Percentiles rank a stretch among this genome's conserved stretches.
phyloP scores from a whole-genome alignment of 2,113 vertebrate species.

The Leucoraja erinaceus region DNA sequence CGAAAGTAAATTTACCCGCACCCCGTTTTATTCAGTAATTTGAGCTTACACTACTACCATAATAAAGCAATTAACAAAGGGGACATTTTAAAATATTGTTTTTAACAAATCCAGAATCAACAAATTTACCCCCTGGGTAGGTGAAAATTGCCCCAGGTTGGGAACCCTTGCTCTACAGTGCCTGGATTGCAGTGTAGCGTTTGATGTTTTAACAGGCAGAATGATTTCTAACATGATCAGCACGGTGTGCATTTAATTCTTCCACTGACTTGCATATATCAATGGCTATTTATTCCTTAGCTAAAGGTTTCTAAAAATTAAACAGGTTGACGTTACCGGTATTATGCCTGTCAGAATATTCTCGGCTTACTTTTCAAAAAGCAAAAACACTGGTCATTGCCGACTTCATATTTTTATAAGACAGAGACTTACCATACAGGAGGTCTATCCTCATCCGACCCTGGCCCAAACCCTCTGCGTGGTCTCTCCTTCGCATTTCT shows the following conservation, averaged over 20 bases:
- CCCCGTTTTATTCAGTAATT: no score
- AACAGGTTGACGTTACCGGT: not conserved
- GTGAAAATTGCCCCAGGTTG: no score
- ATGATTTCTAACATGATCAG: not conserved
- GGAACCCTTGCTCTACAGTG: not conserved
- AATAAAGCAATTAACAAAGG: no score
- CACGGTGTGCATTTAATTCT: not conserved
- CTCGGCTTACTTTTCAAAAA: not conserved
- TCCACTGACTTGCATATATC: not conserved
- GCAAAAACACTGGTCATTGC: not conserved
- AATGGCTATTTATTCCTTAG: not conserved
- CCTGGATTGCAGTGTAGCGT: not conserved
- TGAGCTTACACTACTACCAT: no score
- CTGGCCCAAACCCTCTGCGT: constrained; percentile 63
- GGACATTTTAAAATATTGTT: no score
- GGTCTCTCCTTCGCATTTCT: constrained; percentile 78
- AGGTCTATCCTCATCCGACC: constrained; percentile 78
- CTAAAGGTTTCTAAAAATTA: not conserved
- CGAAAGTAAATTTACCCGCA: no score
- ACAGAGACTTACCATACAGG: constrained; percentile 62
- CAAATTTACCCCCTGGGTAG: no score
- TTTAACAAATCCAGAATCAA: no score
- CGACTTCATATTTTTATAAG: not conserved
- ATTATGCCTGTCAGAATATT: not conserved
- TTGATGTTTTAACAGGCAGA: not conserved